These are phyloP conservation scores for Sebastes iracundus DNA, from an alignment of 2,797 vertebrate genomes.

Conservation along the genomic window DNA sequence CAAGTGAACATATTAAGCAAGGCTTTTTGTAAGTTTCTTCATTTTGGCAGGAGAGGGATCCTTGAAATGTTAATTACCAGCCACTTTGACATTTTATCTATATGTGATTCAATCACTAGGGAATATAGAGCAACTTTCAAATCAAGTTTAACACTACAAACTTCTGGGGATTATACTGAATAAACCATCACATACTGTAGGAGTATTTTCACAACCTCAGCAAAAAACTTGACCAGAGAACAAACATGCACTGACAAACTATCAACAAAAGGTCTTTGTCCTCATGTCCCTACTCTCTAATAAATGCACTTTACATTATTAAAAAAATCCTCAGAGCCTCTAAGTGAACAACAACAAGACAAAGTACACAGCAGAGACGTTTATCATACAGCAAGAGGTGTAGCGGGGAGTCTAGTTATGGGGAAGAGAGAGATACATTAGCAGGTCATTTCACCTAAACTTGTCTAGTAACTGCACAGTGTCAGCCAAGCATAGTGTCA, in stretches of 20 bases:
- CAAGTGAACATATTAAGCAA: conserved; percentile 77
- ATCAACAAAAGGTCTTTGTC: conserved; percentile 81
- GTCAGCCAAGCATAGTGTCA: conserved; percentile 85
- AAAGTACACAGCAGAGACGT: conserved; percentile 86
- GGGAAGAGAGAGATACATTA: conserved; percentile 80
- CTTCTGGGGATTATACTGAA: conserved; percentile 78
- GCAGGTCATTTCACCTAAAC: conserved; percentile 84
- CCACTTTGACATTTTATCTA: conserved; percentile 69
- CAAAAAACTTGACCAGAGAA: conserved; percentile 83
- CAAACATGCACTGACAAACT: conserved; percentile 87
- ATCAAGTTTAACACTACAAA: conserved; percentile 78
- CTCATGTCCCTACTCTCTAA: conserved; percentile 81
- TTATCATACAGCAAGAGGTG: conserved; percentile 84
- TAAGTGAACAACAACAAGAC: conserved; percentile 87
- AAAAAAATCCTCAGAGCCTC: conserved; percentile 81
- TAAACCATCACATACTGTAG: conserved; percentile 80
- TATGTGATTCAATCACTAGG: conserved; percentile 76
- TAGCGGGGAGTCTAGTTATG: conserved; percentile 78
- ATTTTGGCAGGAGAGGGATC: conserved; percentile 77
- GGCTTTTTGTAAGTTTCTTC: conserved; percentile 74
- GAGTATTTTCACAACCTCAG: conserved; percentile 81
- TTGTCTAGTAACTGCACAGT: conserved; percentile 84
- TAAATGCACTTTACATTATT: conserved; percentile 85
- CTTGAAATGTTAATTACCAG: conserved; percentile 69
- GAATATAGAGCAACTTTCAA: conserved; percentile 73